phyloP scores from a whole-genome alignment of 2,888 invertebrate species.

The Apodemia duryi region DNA sequence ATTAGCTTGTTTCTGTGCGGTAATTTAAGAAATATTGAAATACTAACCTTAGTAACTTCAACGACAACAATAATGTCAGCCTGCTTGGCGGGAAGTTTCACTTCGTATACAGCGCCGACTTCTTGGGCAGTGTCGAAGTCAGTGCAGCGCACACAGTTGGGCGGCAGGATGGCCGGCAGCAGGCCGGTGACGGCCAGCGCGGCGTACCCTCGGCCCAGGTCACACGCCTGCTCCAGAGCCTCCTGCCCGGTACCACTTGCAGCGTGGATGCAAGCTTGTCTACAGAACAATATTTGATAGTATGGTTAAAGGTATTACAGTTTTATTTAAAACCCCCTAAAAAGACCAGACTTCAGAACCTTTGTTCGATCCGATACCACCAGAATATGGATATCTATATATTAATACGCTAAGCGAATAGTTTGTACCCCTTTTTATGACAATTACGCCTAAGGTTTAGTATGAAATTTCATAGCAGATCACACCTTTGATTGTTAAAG shows the following conservation, averaged over 20 bases:
- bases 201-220: slow-evolving; percentile 83
- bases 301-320: too few species aligned
- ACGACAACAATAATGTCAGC: slow-evolving; percentile 90
- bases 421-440: too few species aligned
- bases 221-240: slow-evolving; percentile 80
- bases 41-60: slow-evolving; percentile 75
- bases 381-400: too few species aligned
- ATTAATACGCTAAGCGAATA: too few species aligned
- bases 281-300: slow-evolving; percentile 38
- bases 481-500: too few species aligned
- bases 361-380: too few species aligned
- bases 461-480: too few species aligned
- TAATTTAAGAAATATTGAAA: neutral
- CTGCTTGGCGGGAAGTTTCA: slow-evolving; percentile 84
- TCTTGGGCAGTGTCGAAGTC: slow-evolving; percentile 60
- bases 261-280: slow-evolving; percentile 88
- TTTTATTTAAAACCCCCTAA: too few species aligned
- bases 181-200: slow-evolving; percentile 80
- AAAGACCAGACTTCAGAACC: too few species aligned
- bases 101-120: slow-evolving; percentile 81
- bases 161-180: slow-evolving; percentile 81
- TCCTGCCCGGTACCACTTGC: slow-evolving; percentile 52
- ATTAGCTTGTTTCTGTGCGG: too few species aligned
- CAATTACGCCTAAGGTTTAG: too few species aligned
- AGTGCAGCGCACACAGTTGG: slow-evolving; percentile 80